A percentile compares a stretch with the other conserved stretches of the same genome.
phyloP scores from a whole-genome alignment of 2,113 vertebrate species.

The Oreochromis niloticus region DNA sequence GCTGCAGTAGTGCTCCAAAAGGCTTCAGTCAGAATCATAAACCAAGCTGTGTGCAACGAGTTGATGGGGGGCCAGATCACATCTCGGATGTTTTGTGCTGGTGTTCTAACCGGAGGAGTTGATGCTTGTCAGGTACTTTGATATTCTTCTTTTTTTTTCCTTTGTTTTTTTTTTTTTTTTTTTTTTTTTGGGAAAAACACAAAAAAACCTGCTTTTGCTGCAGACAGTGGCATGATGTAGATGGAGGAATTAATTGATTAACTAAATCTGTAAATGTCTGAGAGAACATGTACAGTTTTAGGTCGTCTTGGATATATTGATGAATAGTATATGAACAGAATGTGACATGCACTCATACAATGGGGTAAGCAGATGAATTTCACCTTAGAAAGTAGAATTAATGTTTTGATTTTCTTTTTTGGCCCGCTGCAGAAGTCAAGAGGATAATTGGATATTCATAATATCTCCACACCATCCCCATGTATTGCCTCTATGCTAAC shows the following conservation, averaged over 20 bases:
- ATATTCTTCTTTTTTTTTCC: background rate
- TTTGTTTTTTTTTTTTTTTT: background rate
- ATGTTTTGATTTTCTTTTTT: background rate
- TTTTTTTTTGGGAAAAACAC: background rate
- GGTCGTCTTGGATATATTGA: background rate
- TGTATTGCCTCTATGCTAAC: background rate
- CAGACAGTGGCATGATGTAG: background rate
- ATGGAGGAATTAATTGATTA: background rate
- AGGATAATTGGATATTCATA: background rate
- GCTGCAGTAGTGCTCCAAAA: conserved; percentile 83
- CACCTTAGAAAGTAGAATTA: background rate
- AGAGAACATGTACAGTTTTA: background rate
- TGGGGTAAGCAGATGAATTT: background rate
- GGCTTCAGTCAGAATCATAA: conserved; percentile 87
- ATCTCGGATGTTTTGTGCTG: conserved; percentile 87
- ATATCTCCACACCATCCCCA: background rate
- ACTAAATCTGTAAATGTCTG: background rate
- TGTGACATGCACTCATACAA: background rate
- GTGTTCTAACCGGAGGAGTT: conserved; percentile 78
- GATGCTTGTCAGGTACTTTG: conserved; percentile 89
- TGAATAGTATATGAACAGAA: background rate
- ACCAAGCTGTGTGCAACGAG: conserved; percentile 73
- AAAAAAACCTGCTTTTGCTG: background rate
- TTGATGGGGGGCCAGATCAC: conserved; percentile 77
- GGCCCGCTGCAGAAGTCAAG: background rate